phyloP scores from a whole-genome alignment of 2,797 vertebrate species.

The Coracias cyanogaster region DNA sequence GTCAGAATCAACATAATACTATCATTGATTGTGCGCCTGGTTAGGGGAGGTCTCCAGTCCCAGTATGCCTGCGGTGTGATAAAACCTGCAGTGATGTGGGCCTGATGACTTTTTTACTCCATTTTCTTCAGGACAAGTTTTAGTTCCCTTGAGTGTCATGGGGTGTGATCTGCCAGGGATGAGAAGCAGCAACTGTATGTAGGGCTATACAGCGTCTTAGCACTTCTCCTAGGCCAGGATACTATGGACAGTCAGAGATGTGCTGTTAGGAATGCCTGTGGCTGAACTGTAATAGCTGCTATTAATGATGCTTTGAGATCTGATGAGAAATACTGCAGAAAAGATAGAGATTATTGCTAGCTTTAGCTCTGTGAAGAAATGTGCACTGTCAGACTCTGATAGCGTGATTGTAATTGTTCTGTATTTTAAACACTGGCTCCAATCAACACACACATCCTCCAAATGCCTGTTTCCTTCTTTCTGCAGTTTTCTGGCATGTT shows the following conservation, averaged over 20 bases:
- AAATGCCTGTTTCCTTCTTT: not conserved
- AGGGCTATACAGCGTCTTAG: not conserved
- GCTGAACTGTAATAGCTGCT: not conserved
- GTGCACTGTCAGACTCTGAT: not conserved
- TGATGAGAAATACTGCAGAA: not conserved
- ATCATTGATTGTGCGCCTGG: not conserved
- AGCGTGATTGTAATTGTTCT: not conserved
- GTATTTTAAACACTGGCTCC: not conserved
- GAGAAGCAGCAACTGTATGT: not conserved
- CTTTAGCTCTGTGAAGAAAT: conserved; percentile 8
- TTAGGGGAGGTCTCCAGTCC: not conserved
- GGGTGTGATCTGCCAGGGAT: not conserved
- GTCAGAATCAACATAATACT: not conserved
- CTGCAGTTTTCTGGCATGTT: not conserved
- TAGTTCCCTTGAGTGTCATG: not conserved
- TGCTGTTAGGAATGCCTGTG: not conserved
- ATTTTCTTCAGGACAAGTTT: not conserved
- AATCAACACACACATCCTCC: not conserved
- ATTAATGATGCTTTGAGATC: not conserved
- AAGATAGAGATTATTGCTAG: not conserved
- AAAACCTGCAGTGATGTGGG: not conserved
- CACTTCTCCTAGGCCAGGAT: not conserved
- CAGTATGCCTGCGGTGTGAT: not conserved
- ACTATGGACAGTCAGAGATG: not conserved
- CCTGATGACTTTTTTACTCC: not conserved